These are phyloP conservation scores for Piaya cayana DNA, from an alignment of 2,113 vertebrate genomes.

Conservation along the genomic window DNA sequence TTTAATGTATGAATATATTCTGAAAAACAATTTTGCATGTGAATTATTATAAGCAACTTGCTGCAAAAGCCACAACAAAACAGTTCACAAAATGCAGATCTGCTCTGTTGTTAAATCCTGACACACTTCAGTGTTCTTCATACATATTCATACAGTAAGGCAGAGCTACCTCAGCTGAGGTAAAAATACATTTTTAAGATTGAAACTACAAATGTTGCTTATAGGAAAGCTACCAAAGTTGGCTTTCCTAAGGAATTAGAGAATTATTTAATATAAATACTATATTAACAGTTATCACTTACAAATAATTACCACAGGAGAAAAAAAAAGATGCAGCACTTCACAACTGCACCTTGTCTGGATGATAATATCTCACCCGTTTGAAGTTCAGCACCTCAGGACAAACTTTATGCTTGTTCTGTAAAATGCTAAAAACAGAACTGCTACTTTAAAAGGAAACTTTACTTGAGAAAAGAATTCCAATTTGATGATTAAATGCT, in stretches of 20 bases:
- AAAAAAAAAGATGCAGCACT: not conserved
- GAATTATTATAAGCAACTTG: not conserved
- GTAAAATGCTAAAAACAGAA: not conserved
- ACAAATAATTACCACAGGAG: not conserved
- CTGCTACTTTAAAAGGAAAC: not conserved
- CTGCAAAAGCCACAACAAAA: not conserved
- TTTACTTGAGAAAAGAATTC: not conserved
- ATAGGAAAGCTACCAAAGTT: not conserved
- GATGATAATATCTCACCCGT: not conserved
- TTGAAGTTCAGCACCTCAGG: not conserved
- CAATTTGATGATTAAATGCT: not conserved
- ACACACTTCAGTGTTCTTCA: not conserved
- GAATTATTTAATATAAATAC: not conserved
- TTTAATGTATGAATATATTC: conserved; percentile 23
- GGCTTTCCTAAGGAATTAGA: not conserved
- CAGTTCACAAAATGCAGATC: not conserved
- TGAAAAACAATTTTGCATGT: not conserved
- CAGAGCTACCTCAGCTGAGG: not conserved
- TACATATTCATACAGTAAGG: not conserved
- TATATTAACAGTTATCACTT: not conserved
- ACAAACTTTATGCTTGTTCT: not conserved
- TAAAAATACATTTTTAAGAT: not conserved
- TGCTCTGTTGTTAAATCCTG: not conserved
- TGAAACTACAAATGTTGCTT: not conserved
- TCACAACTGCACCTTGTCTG: not conserved